A percentile compares a stretch with the other conserved stretches of the same genome.
Conservation (phyloP, 1,140 invertebrate genomes). For the Zaprionus kolodkinae region DNA sequence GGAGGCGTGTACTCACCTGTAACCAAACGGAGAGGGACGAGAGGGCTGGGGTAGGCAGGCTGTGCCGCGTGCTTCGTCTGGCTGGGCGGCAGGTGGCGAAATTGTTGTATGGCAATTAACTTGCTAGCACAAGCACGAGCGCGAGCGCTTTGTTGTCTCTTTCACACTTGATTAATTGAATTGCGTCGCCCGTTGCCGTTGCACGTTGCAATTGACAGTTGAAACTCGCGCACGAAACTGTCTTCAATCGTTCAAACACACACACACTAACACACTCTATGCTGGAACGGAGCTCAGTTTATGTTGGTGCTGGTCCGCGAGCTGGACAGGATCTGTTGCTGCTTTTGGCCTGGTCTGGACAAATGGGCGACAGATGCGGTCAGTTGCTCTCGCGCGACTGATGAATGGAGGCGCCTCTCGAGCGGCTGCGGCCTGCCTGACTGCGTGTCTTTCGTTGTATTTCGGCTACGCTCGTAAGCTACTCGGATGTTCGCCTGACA, state of each 20-base stretch:
- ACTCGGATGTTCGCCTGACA: conserved; percentile 37
- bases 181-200: background rate
- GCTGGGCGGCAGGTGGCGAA: background rate
- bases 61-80: background rate
- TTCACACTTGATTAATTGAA: conserved; percentile 25
- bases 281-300: background rate
- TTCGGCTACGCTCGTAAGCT: conserved; percentile 27
- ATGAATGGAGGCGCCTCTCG: conserved; percentile 27
- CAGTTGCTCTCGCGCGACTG: conserved; percentile 73
- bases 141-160: background rate
- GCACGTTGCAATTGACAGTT: conserved; percentile 15
- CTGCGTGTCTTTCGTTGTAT: conserved; percentile 5
- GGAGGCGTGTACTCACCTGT: conserved; percentile 33
- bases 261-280: too few relatives aligned
- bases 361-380: conserved; percentile 49
- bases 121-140: background rate
- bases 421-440: conserved; percentile 12
- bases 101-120: background rate
- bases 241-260: background rate
- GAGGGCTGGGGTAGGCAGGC: background rate
- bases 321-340: conserved; percentile 6
- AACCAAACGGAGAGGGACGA: conserved; percentile 28
- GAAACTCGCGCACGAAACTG: conserved; percentile 20
- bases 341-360: background rate
- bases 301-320: background rate